phyloP scores from a whole-genome alignment of 2,888 invertebrate genomes.

The Tetragonisca angustula region DNA sequence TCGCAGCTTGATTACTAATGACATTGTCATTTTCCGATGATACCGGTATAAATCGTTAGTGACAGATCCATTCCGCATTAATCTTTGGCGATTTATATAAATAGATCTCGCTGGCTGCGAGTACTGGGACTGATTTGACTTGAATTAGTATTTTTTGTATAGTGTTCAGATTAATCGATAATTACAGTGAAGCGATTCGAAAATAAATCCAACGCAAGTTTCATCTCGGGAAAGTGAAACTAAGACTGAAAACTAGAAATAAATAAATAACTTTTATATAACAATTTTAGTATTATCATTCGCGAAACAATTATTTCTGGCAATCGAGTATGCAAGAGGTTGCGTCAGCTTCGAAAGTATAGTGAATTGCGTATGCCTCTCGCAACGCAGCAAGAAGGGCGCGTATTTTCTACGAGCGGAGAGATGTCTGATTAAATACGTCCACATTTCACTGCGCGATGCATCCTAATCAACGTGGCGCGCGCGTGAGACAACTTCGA shows the following conservation, averaged over 20 bases:
- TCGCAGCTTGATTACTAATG: conserved; percentile 78
- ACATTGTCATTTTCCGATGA: conserved; percentile 76
- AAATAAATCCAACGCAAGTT: conserved; percentile 5
- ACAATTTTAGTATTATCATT: conserved; percentile 55
- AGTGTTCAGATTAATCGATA: too few relatives aligned
- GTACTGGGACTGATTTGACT: neutral
- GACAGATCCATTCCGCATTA: conserved; percentile 24
- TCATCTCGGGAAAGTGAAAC: conserved; percentile 44
- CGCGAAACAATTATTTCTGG: conserved; percentile 36
- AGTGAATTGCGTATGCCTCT: neutral
- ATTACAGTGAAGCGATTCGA: too few relatives aligned
- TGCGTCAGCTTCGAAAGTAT: neutral
- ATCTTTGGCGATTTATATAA: conserved; percentile 53
- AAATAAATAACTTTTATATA: conserved; percentile 49
- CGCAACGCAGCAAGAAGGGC: neutral
- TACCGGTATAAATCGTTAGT: conserved; percentile 52
- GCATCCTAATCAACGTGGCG: conserved; percentile 9
- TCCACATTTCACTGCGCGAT: conserved; percentile 1
- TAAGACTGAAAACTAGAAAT: neutral
- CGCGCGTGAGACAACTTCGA: neutral
- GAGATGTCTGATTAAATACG: conserved; percentile 17
- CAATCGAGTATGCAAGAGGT: conserved; percentile 49
- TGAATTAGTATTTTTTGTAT: too few relatives aligned
- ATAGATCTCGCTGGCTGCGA: conserved; percentile 21
- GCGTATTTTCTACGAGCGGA: neutral